These are phyloP conservation scores for Actinia tenebrosa DNA, from an alignment of 64 coral and sea anemone species.

Conservation along the genomic window DNA sequence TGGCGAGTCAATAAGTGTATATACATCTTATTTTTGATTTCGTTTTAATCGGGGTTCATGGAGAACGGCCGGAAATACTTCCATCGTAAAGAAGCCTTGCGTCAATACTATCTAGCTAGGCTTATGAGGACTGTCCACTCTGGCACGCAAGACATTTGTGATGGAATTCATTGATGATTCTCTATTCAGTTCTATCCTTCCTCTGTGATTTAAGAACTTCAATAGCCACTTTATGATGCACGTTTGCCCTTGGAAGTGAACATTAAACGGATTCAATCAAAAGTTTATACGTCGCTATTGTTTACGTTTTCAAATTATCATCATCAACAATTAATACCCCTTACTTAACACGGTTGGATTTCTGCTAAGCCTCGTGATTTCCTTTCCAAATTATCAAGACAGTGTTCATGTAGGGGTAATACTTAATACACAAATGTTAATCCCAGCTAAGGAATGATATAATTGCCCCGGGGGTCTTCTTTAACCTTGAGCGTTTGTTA, in stretches of 20 bases:
- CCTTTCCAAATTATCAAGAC: slow-evolving; percentile 2
- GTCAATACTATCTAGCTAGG: not conserved
- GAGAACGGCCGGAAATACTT: slow-evolving; percentile 21
- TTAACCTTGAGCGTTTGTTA: not conserved
- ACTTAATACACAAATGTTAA: slow-evolving; percentile 16
- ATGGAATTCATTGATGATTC: slow-evolving; percentile 31
- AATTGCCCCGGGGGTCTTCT: not conserved
- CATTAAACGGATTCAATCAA: not conserved
- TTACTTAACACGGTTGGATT: slow-evolving; percentile 2
- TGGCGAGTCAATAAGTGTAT: slow-evolving; percentile 16
- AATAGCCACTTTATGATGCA: not conserved
- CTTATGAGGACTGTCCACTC: not conserved
- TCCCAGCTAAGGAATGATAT: not conserved
- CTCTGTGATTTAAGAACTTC: not conserved
- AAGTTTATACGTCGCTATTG: slow-evolving; percentile 1
- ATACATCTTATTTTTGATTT: slow-evolving; percentile 8
- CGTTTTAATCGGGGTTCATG: slow-evolving; percentile 14
- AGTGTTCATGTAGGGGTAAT: not conserved
- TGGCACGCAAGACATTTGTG: not conserved
- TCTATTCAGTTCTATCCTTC: not conserved
- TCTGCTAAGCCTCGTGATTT: not conserved
- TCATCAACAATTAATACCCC: slow-evolving; percentile 8
- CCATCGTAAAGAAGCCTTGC: slow-evolving; percentile 1
- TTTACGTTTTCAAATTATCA: slow-evolving; percentile 13
- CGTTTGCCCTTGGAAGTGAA: not conserved